These are phyloP conservation scores for Perca fluviatilis DNA, from an alignment of 2,113 vertebrate species.

Conservation along the genomic window DNA sequence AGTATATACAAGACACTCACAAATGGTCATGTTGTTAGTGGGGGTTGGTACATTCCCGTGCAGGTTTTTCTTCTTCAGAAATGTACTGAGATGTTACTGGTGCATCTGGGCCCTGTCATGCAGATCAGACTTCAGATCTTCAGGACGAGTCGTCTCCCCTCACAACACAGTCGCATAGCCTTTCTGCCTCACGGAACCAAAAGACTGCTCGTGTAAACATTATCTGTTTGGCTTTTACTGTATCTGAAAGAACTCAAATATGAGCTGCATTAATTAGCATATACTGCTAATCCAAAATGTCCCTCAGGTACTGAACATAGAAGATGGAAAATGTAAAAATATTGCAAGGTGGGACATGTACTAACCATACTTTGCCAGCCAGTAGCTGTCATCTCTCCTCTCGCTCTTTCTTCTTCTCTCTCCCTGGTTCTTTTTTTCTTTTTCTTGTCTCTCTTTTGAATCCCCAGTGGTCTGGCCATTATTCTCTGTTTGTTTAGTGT, in stretches of 20 bases:
- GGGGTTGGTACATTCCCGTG: slow-evolving; percentile 8
- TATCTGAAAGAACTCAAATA: slow-evolving; percentile 7
- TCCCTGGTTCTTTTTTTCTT: not conserved
- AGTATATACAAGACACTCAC: not conserved
- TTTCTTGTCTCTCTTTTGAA: slow-evolving; percentile 15
- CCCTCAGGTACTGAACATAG: not conserved
- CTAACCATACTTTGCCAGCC: slow-evolving; percentile 25
- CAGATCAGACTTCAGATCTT: slow-evolving; percentile 60
- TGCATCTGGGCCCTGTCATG: slow-evolving; percentile 75
- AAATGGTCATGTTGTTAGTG: not conserved
- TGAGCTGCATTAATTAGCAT: slow-evolving; percentile 5
- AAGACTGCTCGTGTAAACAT: slow-evolving; percentile 49
- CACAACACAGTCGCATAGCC: slow-evolving; percentile 41
- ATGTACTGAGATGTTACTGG: slow-evolving; percentile 23
- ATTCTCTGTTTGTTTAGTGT: slow-evolving; percentile 62
- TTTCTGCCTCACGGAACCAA: slow-evolving; percentile 68
- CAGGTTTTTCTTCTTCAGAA: slow-evolving; percentile 8
- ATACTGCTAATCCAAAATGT: not conserved
- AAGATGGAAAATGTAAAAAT: slow-evolving; percentile 21
- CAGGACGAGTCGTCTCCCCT: slow-evolving; percentile 54
- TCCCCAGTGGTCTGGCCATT: slow-evolving; percentile 34
- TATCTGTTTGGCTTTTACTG: slow-evolving; percentile 5
- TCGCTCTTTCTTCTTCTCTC: slow-evolving; percentile 14
- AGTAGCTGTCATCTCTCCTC: slow-evolving; percentile 29
- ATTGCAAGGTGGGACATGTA: slow-evolving; percentile 24